These are phyloP conservation scores for Neoarius graeffei DNA, from an alignment of 2,113 vertebrate genomes.

Conservation along the genomic window DNA sequence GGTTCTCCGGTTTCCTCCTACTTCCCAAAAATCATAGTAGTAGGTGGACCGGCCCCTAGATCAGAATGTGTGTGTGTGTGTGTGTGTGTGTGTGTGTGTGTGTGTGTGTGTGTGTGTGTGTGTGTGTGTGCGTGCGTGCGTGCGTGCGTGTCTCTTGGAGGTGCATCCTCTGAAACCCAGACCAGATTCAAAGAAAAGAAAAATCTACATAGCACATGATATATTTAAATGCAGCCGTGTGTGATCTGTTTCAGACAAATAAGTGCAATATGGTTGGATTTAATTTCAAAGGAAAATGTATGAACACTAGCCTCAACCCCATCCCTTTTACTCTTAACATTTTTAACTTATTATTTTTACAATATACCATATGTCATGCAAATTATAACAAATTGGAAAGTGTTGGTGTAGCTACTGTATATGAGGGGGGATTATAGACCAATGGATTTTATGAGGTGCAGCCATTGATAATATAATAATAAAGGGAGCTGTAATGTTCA, in stretches of 20 bases:
- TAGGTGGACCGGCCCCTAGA: background rate
- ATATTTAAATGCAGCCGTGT: background rate
- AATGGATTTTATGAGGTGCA: background rate
- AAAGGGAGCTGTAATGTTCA: background rate
- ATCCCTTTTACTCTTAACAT: background rate
- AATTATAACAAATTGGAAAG: background rate
- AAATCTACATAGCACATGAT: too few relatives aligned
- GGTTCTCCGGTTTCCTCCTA: background rate
- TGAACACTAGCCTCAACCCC: background rate
- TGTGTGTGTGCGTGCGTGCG: background rate
- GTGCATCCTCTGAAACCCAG: background rate
- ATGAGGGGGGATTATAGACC: background rate
- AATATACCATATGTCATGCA: background rate
- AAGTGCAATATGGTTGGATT: background rate
- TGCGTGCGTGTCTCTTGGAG: background rate
- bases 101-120: background rate
- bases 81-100: too few relatives aligned
- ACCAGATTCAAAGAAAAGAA: background rate
- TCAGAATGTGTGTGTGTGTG: background rate
- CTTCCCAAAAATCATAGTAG: background rate
- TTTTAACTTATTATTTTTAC: background rate
- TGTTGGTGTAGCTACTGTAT: background rate
- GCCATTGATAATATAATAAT: background rate
- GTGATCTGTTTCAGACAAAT: background rate
- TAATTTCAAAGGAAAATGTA: background rate